phyloP scores from a whole-genome alignment of 1,140 invertebrate species.

The Acromyrmex heyeri region DNA sequence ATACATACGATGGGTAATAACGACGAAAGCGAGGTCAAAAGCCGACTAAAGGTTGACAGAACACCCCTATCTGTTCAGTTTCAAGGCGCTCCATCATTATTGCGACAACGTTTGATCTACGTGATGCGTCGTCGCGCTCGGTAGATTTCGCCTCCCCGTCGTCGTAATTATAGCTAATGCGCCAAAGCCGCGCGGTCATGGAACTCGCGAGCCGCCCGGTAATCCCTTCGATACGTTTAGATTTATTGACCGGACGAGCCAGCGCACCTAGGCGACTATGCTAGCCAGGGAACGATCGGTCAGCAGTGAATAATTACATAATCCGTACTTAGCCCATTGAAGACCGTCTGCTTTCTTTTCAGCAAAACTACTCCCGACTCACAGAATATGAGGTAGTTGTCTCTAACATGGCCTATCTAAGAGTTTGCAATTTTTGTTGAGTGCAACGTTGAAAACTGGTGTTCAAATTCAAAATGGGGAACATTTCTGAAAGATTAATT shows the following conservation, averaged over 20 bases:
- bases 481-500: no score
- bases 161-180: slow-evolving; percentile 68
- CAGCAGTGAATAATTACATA: slow-evolving; percentile 34
- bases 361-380: neutral
- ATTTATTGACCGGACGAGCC: slow-evolving; percentile 56
- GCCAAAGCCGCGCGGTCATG: slow-evolving; percentile 36
- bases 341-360: neutral
- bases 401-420: no score
- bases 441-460: no score
- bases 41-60: slow-evolving; percentile 66
- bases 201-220: slow-evolving; percentile 33
- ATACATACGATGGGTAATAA: slow-evolving; percentile 59
- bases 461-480: no score
- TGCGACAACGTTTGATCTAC: slow-evolving; percentile 73
- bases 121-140: slow-evolving; percentile 58
- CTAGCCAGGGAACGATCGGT: slow-evolving; percentile 7
- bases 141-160: slow-evolving; percentile 25
- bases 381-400: neutral
- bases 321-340: slow-evolving; percentile 19
- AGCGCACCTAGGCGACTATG: slow-evolving; percentile 11
- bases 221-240: slow-evolving; percentile 64
- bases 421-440: no score
- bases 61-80: slow-evolving; percentile 15
- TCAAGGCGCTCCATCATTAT: slow-evolving; percentile 64
- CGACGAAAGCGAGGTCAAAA: slow-evolving; percentile 67